Conservation (phyloP, 1,140 invertebrate genomes). For the Lethrus apterus region DNA sequence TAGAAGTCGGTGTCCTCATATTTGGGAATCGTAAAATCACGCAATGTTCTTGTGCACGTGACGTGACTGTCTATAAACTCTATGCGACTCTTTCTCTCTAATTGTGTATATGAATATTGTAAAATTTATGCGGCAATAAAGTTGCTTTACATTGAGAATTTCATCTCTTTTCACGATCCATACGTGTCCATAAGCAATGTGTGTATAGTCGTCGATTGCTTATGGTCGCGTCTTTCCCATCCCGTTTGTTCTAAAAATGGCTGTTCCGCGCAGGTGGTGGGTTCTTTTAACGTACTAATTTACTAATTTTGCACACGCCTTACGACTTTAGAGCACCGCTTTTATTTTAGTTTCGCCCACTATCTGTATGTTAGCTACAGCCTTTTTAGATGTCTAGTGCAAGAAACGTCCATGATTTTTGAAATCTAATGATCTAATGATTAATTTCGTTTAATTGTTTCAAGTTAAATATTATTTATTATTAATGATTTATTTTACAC, state of each 20-base stretch:
- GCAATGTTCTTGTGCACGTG: background rate
- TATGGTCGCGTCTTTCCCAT: background rate
- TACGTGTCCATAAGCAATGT: conserved; percentile 1
- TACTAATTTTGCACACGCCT: background rate
- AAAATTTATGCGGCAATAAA: conserved; percentile 39
- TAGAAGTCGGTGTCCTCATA: conserved; percentile 23
- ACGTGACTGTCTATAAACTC: background rate
- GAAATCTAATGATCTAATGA: no score
- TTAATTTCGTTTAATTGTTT: no score
- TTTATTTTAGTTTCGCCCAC: conserved; percentile 19
- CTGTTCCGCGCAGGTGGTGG: conserved; percentile 37
- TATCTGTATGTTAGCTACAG: conserved; percentile 27
- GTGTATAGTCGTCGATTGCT: background rate
- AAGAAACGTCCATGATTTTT: background rate
- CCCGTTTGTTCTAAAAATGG: conserved; percentile 36
- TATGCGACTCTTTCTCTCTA: conserved; percentile 1
- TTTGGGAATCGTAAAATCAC: background rate
- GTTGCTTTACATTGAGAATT: conserved; percentile 36
- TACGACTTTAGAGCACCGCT: conserved; percentile 7
- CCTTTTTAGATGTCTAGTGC: conserved; percentile 19
- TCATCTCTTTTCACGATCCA: conserved; percentile 24
- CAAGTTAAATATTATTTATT: no score
- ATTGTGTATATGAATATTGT: conserved; percentile 18
- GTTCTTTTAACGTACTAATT: background rate
- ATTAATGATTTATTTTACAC: no score